These are phyloP conservation scores for Vicugna pacos DNA, from an alignment of 2,113 vertebrate genomes.

Conservation along the genomic window DNA sequence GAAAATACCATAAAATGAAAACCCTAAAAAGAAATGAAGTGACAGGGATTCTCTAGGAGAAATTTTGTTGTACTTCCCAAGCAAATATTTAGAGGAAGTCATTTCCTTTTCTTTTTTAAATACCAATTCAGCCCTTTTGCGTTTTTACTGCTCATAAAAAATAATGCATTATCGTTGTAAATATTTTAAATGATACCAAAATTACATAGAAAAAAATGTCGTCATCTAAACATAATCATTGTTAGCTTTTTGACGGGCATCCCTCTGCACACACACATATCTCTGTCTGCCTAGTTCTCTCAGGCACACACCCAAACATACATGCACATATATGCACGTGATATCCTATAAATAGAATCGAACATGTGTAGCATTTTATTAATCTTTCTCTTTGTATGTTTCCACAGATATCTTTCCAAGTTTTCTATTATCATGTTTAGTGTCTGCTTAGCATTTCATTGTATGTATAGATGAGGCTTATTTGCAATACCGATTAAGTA, in stretches of 20 bases:
- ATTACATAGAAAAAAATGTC: background rate
- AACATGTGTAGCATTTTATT: slow-evolving; percentile 3
- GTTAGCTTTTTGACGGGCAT: background rate
- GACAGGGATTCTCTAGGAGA: background rate
- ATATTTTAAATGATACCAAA: slow-evolving; percentile 2
- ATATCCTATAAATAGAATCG: background rate
- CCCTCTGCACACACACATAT: background rate
- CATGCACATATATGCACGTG: background rate
- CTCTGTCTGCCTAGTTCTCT: background rate
- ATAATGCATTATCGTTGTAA: background rate
- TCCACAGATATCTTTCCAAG: background rate
- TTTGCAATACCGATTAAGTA: background rate
- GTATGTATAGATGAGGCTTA: background rate
- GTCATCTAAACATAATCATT: background rate
- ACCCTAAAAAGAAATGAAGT: background rate
- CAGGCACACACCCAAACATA: background rate
- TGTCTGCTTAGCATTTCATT: background rate
- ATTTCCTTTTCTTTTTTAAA: background rate
- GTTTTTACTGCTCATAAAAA: slow-evolving; percentile 27
- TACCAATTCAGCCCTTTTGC: background rate
- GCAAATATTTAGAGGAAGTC: background rate
- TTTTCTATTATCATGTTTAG: background rate
- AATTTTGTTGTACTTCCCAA: background rate
- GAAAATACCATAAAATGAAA: slow-evolving; percentile 17
- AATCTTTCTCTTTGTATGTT: background rate